Evolutionary conservation across 2,888 invertebrate genomes (phyloP).

Genomic region (Alloplasta piceator): DNA sequence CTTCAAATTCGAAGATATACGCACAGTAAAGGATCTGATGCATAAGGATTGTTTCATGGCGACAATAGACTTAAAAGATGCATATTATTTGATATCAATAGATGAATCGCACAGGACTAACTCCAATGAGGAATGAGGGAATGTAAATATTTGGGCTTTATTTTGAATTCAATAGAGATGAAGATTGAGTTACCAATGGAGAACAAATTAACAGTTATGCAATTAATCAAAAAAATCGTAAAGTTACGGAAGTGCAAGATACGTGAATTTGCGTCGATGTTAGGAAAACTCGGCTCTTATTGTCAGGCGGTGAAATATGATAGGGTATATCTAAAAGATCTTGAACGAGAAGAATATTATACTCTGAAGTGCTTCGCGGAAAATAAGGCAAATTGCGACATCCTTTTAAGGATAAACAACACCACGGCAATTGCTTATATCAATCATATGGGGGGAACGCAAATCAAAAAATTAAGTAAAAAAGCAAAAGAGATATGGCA

Average conservation of each 20-base stretch:
- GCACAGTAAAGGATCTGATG: constrained; percentile 21
- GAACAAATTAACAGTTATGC: constrained; percentile 23
- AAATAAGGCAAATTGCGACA: constrained; percentile 37
- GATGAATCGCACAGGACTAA: constrained; percentile 18
- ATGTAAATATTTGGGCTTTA: constrained; percentile 48
- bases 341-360: constrained; percentile 50
- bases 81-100: too few relatives aligned
- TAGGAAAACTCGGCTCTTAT: constrained; percentile 46
- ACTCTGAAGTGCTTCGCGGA: constrained; percentile 55
- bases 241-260: constrained; percentile 40
- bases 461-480: constrained; percentile 31
- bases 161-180: constrained; percentile 44
- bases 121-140: constrained; percentile 8
- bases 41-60: constrained; percentile 35
- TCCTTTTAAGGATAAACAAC: constrained; percentile 54
- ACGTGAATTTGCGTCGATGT: constrained; percentile 43
- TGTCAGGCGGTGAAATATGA: constrained; percentile 58
- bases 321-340: constrained; percentile 45
- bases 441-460: constrained; percentile 58
- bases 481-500: constrained; percentile 56
- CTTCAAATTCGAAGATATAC: constrained; percentile 35
- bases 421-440: constrained; percentile 60
- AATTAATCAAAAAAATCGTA: constrained; percentile 22
- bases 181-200: constrained; percentile 46
- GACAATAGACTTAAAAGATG: too few relatives aligned